Evolutionary conservation across 2,113 vertebrate species (phyloP), one percentile per base, ranked within the genome.

Genomic region (Embiotoca jacksoni): DNA sequence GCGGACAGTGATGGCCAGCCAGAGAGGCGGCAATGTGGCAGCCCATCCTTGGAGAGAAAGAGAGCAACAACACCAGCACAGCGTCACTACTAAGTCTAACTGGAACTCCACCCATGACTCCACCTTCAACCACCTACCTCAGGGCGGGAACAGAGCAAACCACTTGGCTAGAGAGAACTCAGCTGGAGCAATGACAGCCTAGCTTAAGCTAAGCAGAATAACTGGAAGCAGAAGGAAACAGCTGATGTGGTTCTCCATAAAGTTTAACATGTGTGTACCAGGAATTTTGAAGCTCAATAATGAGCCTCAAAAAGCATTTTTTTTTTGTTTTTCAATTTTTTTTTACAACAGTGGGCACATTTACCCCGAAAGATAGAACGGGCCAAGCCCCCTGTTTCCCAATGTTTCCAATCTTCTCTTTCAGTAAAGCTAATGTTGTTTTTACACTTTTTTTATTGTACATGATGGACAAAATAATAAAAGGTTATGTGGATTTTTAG

Each of bases 11-110:
- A 65, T 36, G 68, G 64, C 74, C 87, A 73, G 76, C 68, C 72
- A 1, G 57, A 82, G 83, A 84, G 71, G 75, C 84, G 85, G 88
- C 82, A 15, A 72, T 72, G 67, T 86, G 83, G 84, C 80, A 87
- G 87, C 64, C 64, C 5, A 37, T 85, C 79, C 64, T 84, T 72
- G 56, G 71, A 80, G 73, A 65, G 9, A 16, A 35, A 39, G 13
- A 49, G 5, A 36, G 46, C 47, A 31, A 55, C 39, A 71, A 35
- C 55, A 63, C 5, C 11, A 68, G 36, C 41, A 13, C 31, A 46
- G 58, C 41, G 75, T 61, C 30, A 39, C 65, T 33, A 47, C 56
- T 52, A 47, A 23, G 39, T 32, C 59, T 23, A 23, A 23, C 23
- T 23, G 23, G 23, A 46, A 74, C 23, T 1, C 67, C 63, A 72